A percentile compares a stretch with the other conserved stretches of the same genome.
Evolutionary conservation across 2,797 vertebrate genomes (phyloP).

Genomic region (Urosaurus nigricauda): DNA sequence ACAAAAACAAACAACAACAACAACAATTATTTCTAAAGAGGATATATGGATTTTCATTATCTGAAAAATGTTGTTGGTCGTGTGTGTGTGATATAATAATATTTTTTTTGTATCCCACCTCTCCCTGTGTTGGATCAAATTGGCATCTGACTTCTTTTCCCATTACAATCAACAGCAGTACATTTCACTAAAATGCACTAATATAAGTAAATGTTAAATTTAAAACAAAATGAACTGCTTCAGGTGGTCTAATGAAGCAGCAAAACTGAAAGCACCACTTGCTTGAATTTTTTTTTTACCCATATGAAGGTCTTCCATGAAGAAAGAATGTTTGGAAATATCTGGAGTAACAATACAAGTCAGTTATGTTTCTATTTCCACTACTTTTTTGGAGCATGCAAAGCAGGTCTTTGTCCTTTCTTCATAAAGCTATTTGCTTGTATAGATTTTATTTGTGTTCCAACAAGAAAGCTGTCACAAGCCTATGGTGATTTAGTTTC

Average conservation of each 20-base stretch:
- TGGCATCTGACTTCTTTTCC: no score
- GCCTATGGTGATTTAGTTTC: neutral
- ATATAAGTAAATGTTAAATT: neutral
- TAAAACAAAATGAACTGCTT: neutral
- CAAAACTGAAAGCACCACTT: neutral
- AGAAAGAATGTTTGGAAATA: neutral
- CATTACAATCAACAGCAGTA: neutral
- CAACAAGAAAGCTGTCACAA: conserved; percentile 14
- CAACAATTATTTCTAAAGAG: no score
- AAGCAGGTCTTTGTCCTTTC: neutral
- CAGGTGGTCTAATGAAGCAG: neutral
- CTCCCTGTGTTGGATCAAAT: no score
- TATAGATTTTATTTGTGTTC: neutral
- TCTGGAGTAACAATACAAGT: neutral
- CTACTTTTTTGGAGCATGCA: neutral
- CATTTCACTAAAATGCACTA: neutral
- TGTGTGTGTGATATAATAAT: no score
- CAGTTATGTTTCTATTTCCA: neutral
- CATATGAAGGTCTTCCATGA: neutral
- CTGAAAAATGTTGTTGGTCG: neutral
- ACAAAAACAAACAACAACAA: neutral
- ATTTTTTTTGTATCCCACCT: no score
- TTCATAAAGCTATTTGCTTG: neutral
- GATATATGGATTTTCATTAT: neutral
- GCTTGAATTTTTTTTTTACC: neutral